Percentiles rank a stretch among this genome's conserved stretches.
Evolutionary conservation across 92 coral and sea anemone species (phyloP).

Genomic region (Siderastrea radians): DNA sequence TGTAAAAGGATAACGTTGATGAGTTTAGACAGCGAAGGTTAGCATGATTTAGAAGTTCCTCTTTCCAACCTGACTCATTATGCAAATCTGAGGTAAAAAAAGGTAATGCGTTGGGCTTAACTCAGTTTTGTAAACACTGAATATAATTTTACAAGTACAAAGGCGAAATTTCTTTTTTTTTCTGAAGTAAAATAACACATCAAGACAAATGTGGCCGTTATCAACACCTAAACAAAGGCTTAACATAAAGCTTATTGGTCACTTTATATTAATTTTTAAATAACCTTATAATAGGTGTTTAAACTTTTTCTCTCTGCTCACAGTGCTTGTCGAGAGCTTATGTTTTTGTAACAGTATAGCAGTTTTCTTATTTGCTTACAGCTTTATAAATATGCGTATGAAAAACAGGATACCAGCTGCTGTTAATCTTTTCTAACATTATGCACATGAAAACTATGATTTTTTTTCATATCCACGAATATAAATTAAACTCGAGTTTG

Average conservation of each 20-base stretch:
- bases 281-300: background rate
- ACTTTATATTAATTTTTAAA: background rate
- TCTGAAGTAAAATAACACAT: background rate
- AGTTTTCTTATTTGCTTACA: background rate
- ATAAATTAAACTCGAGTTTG: too few relatives aligned
- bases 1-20: background rate
- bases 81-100: conserved; percentile 19
- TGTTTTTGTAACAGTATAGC: background rate
- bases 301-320: background rate
- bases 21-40: background rate
- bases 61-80: background rate
- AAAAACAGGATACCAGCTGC: background rate
- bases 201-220: background rate
- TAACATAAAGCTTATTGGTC: background rate
- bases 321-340: background rate
- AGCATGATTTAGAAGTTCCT: background rate
- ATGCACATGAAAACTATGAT: too few relatives aligned
- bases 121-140: conserved; percentile 30
- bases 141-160: background rate
- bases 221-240: background rate
- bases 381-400: background rate
- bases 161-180: background rate
- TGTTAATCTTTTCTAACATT: too few relatives aligned
- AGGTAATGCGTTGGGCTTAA: background rate
- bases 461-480: too few relatives aligned